phyloP scores from a whole-genome alignment of 2,888 invertebrate genomes.

The Crocallis elinguaria region DNA sequence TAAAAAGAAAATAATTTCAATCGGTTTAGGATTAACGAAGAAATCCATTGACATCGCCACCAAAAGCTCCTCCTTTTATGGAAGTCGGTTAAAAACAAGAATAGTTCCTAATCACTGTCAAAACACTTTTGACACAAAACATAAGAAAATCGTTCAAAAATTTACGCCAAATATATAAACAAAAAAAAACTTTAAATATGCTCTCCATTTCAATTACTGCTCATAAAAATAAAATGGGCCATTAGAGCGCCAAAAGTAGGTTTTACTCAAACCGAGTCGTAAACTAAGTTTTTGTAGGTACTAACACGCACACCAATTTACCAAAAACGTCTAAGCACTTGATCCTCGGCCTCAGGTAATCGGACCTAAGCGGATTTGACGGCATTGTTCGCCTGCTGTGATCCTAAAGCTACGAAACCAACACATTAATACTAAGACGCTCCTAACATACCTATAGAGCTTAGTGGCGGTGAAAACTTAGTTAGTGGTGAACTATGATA shows the following conservation, averaged over 20 bases:
- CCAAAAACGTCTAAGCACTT: constrained; percentile 19
- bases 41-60: no score
- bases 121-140: no score
- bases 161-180: no score
- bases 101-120: no score
- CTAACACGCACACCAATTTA: constrained; percentile 10
- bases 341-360: constrained; percentile 21
- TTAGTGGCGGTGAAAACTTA: neutral
- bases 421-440: constrained; percentile 16
- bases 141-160: no score
- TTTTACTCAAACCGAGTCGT: neutral
- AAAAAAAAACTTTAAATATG: no score
- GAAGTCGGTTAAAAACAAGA: no score
- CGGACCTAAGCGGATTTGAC: constrained; percentile 20
- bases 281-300: neutral
- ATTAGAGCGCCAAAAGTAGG: neutral
- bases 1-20: no score
- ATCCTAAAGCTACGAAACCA: constrained; percentile 19
- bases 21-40: no score
- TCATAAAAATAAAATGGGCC: no score
- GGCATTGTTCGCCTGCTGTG: constrained; percentile 15
- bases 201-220: no score
- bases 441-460: neutral
- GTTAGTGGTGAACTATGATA: neutral
- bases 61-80: no score